These are phyloP conservation scores for Lytechinus pictus DNA, from an alignment of 35 echinoderm and acorn worm species.

Conservation along the genomic window DNA sequence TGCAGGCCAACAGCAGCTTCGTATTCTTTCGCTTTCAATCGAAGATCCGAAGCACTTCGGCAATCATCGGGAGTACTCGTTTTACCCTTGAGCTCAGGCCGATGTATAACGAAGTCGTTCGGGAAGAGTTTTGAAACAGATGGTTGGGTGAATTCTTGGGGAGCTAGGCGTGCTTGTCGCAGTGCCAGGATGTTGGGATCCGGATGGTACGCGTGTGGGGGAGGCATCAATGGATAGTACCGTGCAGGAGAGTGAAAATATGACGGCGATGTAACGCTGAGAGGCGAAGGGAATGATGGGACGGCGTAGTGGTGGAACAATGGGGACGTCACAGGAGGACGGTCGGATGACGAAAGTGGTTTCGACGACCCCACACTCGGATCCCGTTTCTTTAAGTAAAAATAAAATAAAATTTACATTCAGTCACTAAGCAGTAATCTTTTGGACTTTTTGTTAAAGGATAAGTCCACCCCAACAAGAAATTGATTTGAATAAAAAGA, in stretches of 20 bases:
- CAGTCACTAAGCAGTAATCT: not conserved
- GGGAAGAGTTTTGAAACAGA: not conserved
- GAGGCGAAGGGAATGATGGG: not conserved
- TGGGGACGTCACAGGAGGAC: not conserved
- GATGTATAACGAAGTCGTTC: not conserved
- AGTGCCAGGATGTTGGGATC: slow-evolving; percentile 37
- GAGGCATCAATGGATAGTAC: slow-evolving; percentile 20
- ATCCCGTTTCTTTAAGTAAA: slow-evolving; percentile 19
- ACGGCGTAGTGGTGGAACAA: not conserved
- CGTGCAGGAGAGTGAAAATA: slow-evolving; percentile 18
- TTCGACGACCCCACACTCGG: not conserved
- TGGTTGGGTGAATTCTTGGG: not conserved
- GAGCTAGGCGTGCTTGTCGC: not conserved
- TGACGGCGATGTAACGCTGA: not conserved
- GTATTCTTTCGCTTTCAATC: slow-evolving; percentile 35
- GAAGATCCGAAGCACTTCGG: slow-evolving; percentile 14
- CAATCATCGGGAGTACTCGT: slow-evolving; percentile 20
- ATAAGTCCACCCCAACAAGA: too few species aligned
- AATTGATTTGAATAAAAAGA: too few species aligned
- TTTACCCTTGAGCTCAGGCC: not conserved
- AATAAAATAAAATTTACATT: not conserved
- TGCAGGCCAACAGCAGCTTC: slow-evolving; percentile 22
- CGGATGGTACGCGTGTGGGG: not conserved
- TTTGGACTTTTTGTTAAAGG: too few species aligned
- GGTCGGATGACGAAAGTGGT: not conserved